Percentiles rank a stretch among this genome's conserved stretches.
Conservation (phyloP, 64 coral and sea anemone species). For the Dendronephthya gigantea region DNA sequence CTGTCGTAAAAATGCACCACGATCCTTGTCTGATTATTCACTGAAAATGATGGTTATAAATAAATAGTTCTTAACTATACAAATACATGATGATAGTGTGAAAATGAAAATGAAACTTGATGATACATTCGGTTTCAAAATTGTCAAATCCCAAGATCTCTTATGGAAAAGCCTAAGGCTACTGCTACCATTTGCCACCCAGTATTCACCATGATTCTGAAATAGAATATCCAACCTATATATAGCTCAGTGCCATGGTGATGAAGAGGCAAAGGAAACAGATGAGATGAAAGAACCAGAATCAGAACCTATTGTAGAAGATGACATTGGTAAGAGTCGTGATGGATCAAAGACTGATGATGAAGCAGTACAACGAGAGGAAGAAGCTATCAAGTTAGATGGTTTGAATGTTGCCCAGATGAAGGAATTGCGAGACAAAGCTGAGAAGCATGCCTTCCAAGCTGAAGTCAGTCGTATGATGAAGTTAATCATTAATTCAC, state of each 20-base stretch:
- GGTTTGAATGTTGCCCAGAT: slow-evolving; percentile 96
- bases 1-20: not conserved
- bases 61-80: too few relatives aligned
- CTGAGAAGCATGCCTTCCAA: slow-evolving; percentile 84
- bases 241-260: not conserved
- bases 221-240: too few relatives aligned
- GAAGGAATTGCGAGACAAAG: slow-evolving; percentile 95
- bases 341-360: slow-evolving; percentile 94
- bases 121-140: too few relatives aligned
- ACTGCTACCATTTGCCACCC: too few relatives aligned
- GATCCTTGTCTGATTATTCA: too few relatives aligned
- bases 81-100: too few relatives aligned
- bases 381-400: slow-evolving; percentile 94
- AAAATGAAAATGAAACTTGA: too few relatives aligned
- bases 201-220: too few relatives aligned
- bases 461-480: slow-evolving; percentile 99
- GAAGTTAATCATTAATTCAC: slow-evolving; percentile 96
- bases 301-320: slow-evolving; percentile 81
- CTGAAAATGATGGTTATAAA: too few relatives aligned
- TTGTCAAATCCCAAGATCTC: too few relatives aligned
- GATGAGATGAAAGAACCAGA: slow-evolving; percentile 38
- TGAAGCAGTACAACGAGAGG: slow-evolving; percentile 79
- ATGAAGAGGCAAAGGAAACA: slow-evolving; percentile 60
- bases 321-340: slow-evolving; percentile 95
- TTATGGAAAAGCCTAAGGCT: too few relatives aligned